Conservation (phyloP, 2,113 vertebrate genomes). For the Merops nubicus region DNA sequence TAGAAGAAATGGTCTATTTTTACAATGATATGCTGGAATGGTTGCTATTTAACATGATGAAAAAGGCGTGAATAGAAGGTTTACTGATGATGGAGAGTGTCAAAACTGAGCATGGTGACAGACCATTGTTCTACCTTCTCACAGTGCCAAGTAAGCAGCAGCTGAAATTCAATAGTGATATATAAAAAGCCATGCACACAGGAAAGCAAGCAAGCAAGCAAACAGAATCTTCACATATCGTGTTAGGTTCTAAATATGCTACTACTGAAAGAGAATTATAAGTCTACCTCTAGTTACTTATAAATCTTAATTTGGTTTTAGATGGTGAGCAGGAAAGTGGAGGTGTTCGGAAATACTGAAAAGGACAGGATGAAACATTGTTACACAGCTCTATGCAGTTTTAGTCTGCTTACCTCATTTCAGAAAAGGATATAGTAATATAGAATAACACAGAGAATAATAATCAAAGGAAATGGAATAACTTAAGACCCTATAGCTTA, state of each 20-base stretch:
- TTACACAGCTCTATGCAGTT: neutral
- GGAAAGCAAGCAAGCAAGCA: neutral
- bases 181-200: neutral
- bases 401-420: neutral
- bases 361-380: neutral
- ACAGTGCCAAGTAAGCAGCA: neutral
- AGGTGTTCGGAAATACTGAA: neutral
- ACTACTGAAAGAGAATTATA: neutral
- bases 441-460: neutral
- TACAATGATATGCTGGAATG: neutral
- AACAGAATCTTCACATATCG: neutral
- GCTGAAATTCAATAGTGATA: neutral
- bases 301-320: neutral
- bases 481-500: neutral
- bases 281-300: neutral
- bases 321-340: neutral
- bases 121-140: neutral
- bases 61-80: neutral
- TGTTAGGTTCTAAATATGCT: neutral
- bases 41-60: neutral
- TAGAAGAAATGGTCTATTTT: neutral
- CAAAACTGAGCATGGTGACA: neutral
- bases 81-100: neutral
- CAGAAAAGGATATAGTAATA: neutral
- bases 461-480: neutral